Evolutionary conservation across 2,797 vertebrate species (phyloP).

Genomic region (Eospalax fontanierii): DNA sequence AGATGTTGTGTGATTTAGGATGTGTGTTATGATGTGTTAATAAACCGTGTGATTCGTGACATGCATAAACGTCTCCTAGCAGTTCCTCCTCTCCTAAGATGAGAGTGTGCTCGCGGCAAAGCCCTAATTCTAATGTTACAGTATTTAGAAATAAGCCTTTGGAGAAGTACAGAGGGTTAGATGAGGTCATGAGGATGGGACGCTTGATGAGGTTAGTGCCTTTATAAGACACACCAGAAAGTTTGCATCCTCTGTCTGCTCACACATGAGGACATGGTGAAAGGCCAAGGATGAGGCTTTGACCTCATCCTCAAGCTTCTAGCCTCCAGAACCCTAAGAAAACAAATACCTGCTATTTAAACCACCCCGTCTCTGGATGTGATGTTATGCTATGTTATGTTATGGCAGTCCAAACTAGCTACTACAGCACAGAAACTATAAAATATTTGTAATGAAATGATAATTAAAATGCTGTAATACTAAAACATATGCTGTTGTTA

Average conservation of each 20-base stretch:
- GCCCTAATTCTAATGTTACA: not conserved
- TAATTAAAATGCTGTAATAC: slow-evolving; percentile 11
- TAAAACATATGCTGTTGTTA: not conserved
- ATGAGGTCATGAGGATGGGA: not conserved
- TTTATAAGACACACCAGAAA: not conserved
- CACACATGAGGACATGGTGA: not conserved
- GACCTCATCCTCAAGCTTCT: not conserved
- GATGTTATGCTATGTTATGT: too few species aligned
- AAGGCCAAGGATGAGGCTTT: not conserved
- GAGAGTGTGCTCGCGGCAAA: too few species aligned
- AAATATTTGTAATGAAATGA: not conserved
- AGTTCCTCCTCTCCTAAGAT: too few species aligned
- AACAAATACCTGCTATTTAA: not conserved
- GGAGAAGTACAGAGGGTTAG: not conserved
- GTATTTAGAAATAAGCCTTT: not conserved
- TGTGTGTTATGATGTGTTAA: too few species aligned
- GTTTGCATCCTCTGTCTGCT: not conserved
- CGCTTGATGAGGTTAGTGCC: not conserved
- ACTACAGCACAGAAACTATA: not conserved
- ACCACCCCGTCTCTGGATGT: too few species aligned
- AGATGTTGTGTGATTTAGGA: too few species aligned
- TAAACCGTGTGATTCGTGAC: too few species aligned
- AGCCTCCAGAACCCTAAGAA: not conserved
- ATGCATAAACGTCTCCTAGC: too few species aligned
- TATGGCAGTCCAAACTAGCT: not conserved